Conservation (phyloP, 2,888 invertebrate genomes). For the Cosmia trapezina region DNA sequence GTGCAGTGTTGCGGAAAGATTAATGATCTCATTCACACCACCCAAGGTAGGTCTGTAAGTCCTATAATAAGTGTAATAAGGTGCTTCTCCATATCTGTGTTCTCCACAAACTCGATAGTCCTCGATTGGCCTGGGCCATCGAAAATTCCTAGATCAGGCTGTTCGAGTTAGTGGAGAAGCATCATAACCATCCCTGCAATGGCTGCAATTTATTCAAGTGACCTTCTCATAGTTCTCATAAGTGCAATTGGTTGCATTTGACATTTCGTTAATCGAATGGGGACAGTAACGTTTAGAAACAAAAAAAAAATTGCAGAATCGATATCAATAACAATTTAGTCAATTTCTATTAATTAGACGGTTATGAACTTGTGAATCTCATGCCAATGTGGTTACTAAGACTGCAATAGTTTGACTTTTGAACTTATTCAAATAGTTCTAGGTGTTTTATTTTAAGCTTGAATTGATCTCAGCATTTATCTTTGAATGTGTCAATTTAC, state of each 20-base stretch:
- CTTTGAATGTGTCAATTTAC: neutral
- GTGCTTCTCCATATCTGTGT: neutral
- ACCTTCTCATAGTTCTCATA: conserved; percentile 18
- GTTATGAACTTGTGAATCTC: neutral
- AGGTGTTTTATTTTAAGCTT: neutral
- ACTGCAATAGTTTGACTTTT: neutral
- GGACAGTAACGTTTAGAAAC: neutral
- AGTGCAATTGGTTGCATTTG: conserved; percentile 16
- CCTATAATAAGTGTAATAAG: neutral
- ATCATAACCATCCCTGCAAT: neutral
- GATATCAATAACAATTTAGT: conserved; percentile 1
- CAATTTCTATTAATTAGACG: conserved; percentile 5
- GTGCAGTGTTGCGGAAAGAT: conserved; percentile 59
- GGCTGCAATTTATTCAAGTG: conserved; percentile 6
- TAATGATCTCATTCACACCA: conserved; percentile 54
- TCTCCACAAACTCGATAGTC: neutral
- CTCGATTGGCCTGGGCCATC: neutral
- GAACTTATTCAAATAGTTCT: neutral
- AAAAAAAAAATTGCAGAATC: conserved; percentile 2
- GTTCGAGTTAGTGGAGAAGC: neutral
- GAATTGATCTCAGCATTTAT: neutral
- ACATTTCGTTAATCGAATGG: neutral
- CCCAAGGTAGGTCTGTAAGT: conserved; percentile 4
- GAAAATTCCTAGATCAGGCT: too few relatives aligned
- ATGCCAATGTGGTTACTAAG: neutral